These are phyloP conservation scores for Anneissia japonica DNA, from an alignment of 35 echinoderm and acorn worm genomes.

Conservation along the genomic window DNA sequence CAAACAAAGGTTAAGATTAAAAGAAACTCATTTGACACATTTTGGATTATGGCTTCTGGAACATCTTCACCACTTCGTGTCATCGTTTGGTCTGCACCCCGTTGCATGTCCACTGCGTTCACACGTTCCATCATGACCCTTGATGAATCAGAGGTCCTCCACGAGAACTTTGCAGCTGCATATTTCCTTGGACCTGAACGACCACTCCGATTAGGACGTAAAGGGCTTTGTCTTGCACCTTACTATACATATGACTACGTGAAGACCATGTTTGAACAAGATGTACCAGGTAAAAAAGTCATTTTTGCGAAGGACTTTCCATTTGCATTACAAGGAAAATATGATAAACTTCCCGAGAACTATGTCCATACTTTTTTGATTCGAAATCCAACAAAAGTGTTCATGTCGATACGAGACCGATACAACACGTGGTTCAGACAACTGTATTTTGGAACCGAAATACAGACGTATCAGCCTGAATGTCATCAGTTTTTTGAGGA, in stretches of 20 bases:
- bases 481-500: not conserved
- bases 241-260: slow-evolving; percentile 3
- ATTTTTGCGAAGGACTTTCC: slow-evolving; percentile 36
- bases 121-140: slow-evolving; percentile 31
- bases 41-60: not conserved
- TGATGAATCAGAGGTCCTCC: slow-evolving; percentile 16
- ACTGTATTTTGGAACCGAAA: not conserved
- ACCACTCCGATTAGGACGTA: not conserved
- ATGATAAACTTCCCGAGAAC: slow-evolving; percentile 22
- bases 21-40: no score
- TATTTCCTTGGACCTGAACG: slow-evolving; percentile 26
- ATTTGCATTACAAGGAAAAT: slow-evolving; percentile 22
- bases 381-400: slow-evolving; percentile 35
- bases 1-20: not conserved
- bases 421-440: not conserved
- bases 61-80: not conserved
- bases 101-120: slow-evolving; percentile 34
- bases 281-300: not conserved
- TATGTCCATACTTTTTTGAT: slow-evolving; percentile 46
- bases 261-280: slow-evolving; percentile 14
- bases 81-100: slow-evolving; percentile 51
- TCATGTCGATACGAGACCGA: slow-evolving; percentile 29
- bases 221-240: slow-evolving; percentile 2
- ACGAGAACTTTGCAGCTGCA: slow-evolving; percentile 35
- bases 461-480: not conserved